Conservation (phyloP, 1,140 invertebrate species). For the Charaxes varanes region DNA sequence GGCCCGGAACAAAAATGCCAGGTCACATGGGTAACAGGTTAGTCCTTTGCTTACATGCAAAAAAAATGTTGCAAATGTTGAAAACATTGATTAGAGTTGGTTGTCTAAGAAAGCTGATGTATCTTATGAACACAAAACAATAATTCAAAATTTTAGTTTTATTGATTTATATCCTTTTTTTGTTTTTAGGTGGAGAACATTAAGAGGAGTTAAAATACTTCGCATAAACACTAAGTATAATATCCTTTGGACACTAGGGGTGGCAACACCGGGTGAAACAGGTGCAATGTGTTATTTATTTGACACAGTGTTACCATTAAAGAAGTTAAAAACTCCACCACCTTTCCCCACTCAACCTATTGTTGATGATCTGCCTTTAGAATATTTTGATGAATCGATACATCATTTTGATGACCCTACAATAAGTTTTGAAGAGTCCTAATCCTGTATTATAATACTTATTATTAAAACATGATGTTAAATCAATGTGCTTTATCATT, state of each 20-base stretch:
- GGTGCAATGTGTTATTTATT: slow-evolving; percentile 88
- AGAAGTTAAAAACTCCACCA: slow-evolving; percentile 76
- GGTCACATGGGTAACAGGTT: slow-evolving; percentile 94
- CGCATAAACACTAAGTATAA: slow-evolving; percentile 96
- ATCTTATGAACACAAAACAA: too few species aligned
- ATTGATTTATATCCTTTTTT: too few species aligned
- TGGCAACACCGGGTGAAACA: slow-evolving; percentile 85
- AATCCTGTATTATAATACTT: too few species aligned
- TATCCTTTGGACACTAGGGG: slow-evolving; percentile 91
- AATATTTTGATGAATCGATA: slow-evolving; percentile 82
- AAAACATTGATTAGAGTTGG: too few species aligned
- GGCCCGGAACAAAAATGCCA: slow-evolving; percentile 97
- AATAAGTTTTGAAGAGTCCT: slow-evolving; percentile 78
- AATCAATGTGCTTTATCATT: too few species aligned
- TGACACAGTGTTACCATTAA: slow-evolving; percentile 83
- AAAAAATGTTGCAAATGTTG: too few species aligned
- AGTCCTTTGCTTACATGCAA: too few species aligned
- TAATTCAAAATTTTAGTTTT: background rate
- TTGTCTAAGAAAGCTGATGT: too few species aligned
- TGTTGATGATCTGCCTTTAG: slow-evolving; percentile 77
- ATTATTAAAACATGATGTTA: too few species aligned
- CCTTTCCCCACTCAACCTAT: slow-evolving; percentile 88
- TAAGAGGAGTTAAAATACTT: slow-evolving; percentile 87
- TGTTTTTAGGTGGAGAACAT: slow-evolving; percentile 77
- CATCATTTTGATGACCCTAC: slow-evolving; percentile 82